Conservation (phyloP, 1,140 invertebrate genomes). For the Ooceraea biroi region DNA sequence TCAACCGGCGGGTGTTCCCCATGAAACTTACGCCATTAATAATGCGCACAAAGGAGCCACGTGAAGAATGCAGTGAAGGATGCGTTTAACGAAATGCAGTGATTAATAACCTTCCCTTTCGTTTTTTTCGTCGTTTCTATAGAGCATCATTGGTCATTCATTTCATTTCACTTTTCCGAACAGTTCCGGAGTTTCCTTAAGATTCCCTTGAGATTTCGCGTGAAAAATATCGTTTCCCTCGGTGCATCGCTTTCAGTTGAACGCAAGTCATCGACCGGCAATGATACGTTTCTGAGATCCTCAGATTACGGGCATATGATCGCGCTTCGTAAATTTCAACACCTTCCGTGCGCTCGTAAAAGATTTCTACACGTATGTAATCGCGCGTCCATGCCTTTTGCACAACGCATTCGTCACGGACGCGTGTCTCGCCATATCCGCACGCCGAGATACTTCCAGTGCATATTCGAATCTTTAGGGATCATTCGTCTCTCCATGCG, state of each 20-base stretch:
- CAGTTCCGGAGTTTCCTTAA: not conserved
- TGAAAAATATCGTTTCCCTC: not conserved
- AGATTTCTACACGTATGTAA: constrained; percentile 30
- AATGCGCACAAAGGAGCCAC: not conserved
- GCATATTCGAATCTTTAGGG: not conserved
- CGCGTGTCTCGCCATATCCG: not conserved
- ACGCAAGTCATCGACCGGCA: not conserved
- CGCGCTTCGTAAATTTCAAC: constrained; percentile 33
- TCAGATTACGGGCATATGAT: constrained; percentile 15
- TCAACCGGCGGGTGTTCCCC: not conserved
- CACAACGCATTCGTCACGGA: not conserved
- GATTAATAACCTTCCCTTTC: not conserved
- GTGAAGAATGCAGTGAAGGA: not conserved
- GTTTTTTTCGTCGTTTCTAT: not conserved
- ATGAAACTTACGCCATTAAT: not conserved
- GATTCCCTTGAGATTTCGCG: not conserved
- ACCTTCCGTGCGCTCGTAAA: constrained; percentile 7
- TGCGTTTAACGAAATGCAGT: not conserved
- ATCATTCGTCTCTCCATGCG: not conserved
- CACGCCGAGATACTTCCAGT: not conserved
- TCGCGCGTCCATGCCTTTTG: not conserved
- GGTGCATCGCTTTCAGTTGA: not conserved
- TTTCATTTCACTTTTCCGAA: not conserved
- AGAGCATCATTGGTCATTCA: not conserved
- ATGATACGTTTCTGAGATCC: not conserved